Evolutionary conservation across 2,797 vertebrate species (phyloP).

Genomic region (Crocodylus rhombifer): DNA sequence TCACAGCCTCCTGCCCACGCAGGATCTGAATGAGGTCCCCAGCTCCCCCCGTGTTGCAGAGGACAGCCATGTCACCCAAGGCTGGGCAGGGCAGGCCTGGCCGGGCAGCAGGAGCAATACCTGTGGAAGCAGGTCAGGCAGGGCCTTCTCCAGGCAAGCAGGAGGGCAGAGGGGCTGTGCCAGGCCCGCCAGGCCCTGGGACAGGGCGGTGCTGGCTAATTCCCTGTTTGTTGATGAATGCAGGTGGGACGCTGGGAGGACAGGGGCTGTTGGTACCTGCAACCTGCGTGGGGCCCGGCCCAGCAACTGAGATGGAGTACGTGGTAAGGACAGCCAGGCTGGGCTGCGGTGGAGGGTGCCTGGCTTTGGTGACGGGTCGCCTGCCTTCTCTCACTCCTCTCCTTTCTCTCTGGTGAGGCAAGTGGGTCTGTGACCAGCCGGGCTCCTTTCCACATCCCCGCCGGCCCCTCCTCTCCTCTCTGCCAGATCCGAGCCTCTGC

Average conservation of each 20-base stretch:
- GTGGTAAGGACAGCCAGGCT: slow-evolving; percentile 70
- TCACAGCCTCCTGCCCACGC: neutral
- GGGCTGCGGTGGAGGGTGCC: slow-evolving; percentile 61
- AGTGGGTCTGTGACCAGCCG: neutral
- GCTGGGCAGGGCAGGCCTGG: neutral
- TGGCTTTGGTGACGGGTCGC: slow-evolving; percentile 53
- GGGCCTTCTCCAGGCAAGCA: too few relatives aligned
- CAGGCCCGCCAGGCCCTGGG: too few relatives aligned
- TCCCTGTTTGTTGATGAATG: slow-evolving; percentile 72
- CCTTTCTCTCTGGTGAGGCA: neutral
- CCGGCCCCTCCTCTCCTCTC: neutral
- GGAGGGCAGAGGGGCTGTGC: too few relatives aligned
- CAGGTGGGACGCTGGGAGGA: slow-evolving; percentile 66
- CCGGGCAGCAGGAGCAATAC: neutral
- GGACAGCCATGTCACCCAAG: too few relatives aligned
- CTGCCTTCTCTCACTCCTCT: slow-evolving; percentile 23
- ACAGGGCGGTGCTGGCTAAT: slow-evolving; percentile 49
- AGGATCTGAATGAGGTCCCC: rapidly evolving
- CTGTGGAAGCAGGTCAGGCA: too few relatives aligned
- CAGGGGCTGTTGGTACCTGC: slow-evolving; percentile 46
- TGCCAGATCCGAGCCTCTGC: too few relatives aligned
- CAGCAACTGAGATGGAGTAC: slow-evolving; percentile 72
- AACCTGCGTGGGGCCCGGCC: slow-evolving; percentile 45
- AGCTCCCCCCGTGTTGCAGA: neutral
- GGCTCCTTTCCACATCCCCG: neutral